Evolutionary conservation across 2,888 invertebrate genomes (phyloP).

Genomic region (Chalcosyrphus nemorum): DNA sequence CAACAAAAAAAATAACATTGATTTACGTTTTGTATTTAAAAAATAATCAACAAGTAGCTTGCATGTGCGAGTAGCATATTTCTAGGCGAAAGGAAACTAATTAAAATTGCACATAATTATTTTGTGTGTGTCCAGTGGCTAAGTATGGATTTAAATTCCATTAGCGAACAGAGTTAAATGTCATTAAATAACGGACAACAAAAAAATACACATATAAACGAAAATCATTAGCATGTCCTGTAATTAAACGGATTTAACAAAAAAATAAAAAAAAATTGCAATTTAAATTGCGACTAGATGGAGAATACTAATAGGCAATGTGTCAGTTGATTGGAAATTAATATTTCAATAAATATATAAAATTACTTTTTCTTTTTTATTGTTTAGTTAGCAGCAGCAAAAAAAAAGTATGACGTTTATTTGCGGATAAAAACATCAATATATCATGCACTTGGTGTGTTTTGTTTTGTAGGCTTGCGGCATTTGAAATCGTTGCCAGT

Average conservation of each 20-base stretch:
- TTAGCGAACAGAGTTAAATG: slow-evolving; percentile 5
- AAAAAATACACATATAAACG: too few relatives aligned
- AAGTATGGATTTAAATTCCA: slow-evolving; percentile 14
- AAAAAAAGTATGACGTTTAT: too few relatives aligned
- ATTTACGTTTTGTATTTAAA: background rate
- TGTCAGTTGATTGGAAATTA: background rate
- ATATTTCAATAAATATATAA: slow-evolving; percentile 18
- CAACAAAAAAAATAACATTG: background rate
- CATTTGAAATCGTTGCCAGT: too few relatives aligned
- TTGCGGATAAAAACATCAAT: too few relatives aligned
- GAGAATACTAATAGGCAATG: background rate
- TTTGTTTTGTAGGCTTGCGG: too few relatives aligned
- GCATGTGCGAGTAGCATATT: background rate
- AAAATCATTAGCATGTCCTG: background rate
- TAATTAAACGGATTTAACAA: background rate
- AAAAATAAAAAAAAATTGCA: background rate
- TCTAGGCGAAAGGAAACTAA: background rate
- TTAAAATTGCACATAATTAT: slow-evolving; percentile 22
- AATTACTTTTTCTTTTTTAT: too few relatives aligned
- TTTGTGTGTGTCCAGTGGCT: background rate
- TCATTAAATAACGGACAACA: background rate
- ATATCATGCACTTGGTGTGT: too few relatives aligned
- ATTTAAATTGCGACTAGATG: background rate
- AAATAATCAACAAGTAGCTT: slow-evolving; percentile 1
- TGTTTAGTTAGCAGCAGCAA: too few relatives aligned